phyloP scores from a whole-genome alignment of 2,888 invertebrate species.

The Lottia gigantea region DNA sequence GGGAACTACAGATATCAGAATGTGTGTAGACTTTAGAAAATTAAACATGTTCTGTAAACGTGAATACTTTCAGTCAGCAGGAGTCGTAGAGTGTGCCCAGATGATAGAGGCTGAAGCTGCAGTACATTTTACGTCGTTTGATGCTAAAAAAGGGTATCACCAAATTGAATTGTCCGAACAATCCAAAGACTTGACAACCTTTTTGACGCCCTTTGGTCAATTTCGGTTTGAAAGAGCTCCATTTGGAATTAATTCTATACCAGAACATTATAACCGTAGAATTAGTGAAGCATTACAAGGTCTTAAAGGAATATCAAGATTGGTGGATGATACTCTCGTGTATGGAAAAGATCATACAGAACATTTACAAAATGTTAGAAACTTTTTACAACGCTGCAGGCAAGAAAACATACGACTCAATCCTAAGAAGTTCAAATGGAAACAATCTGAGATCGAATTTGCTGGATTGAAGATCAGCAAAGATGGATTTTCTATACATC shows the following conservation, averaged over 20 bases:
- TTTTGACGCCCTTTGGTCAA: neutral
- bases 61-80: neutral
- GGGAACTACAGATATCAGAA: too few species aligned
- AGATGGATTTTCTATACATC: neutral
- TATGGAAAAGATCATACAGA: neutral
- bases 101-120: neutral
- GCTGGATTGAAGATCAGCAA: neutral
- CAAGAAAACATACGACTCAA: neutral
- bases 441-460: slow-evolving; percentile 2
- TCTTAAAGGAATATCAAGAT: neutral
- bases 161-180: neutral
- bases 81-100: neutral
- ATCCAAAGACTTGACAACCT: neutral
- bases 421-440: neutral
- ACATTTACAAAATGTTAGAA: neutral
- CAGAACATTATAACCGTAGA: neutral
- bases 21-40: slow-evolving; percentile 7
- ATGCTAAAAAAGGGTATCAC: too few species aligned
- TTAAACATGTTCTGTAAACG: neutral
- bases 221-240: neutral
- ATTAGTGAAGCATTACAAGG: neutral
- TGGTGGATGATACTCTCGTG: neutral
- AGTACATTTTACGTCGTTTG: neutral
- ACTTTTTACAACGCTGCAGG: neutral
- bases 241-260: neutral